Conservation (phyloP, 2,888 invertebrate species). For the Thalpophila matura region DNA sequence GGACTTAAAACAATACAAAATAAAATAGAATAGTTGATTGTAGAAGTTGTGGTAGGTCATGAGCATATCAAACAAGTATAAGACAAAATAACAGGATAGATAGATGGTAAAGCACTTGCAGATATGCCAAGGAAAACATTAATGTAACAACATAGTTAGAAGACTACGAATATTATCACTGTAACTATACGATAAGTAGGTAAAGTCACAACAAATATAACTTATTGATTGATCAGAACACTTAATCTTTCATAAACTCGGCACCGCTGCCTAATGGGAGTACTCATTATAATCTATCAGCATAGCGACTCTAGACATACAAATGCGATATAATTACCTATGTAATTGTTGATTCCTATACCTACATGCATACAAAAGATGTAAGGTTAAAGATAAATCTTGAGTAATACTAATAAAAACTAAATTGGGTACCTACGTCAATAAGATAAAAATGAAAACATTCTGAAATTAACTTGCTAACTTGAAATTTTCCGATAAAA, state of each 20-base stretch:
- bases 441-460: slow-evolving; percentile 29
- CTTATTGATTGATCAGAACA: slow-evolving; percentile 1
- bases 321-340: slow-evolving; percentile 13
- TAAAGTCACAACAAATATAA: not conserved
- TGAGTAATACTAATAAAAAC: slow-evolving; percentile 7
- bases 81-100: not conserved
- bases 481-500: not conserved
- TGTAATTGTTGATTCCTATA: slow-evolving; percentile 3
- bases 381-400: slow-evolving; percentile 31
- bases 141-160: not conserved
- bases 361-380: slow-evolving; percentile 8
- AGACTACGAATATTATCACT: no score
- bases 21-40: not conserved
- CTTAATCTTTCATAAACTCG: not conserved
- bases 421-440: slow-evolving; percentile 34
- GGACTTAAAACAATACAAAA: accelerated
- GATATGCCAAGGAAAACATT: not conserved
- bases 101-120: not conserved
- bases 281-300: not conserved
- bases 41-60: slow-evolving; percentile 4
- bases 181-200: not conserved
- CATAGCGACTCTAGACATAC: not conserved
- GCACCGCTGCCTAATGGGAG: not conserved
- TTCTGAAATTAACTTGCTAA: not conserved
- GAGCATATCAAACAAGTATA: not conserved